phyloP scores from a whole-genome alignment of 1,140 invertebrate species.

The Centruroides sculpturatus region DNA sequence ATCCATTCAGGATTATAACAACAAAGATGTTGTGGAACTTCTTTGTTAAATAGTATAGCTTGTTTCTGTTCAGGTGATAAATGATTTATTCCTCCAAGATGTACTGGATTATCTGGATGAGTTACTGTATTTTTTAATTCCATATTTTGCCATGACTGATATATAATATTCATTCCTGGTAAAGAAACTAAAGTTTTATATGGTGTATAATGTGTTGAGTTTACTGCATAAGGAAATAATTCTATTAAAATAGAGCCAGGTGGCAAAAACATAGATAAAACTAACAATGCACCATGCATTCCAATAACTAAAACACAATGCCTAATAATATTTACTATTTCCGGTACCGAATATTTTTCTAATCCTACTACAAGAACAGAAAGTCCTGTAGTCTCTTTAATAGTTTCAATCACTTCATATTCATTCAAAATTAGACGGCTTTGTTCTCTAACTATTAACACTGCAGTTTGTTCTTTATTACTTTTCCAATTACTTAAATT shows the following conservation, averaged over 20 bases:
- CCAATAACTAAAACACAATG: conserved; percentile 23
- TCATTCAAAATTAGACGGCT: conserved; percentile 38
- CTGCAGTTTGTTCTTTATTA: conserved; percentile 2
- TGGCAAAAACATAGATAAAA: conserved; percentile 25
- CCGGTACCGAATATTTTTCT: conserved; percentile 22
- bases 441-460: conserved; percentile 30
- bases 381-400: conserved; percentile 21
- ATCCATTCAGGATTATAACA: conserved; percentile 37
- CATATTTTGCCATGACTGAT: conserved; percentile 32
- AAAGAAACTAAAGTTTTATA: conserved; percentile 31
- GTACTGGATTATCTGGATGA: conserved; percentile 27
- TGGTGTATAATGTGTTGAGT: conserved; percentile 32
- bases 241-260: conserved; percentile 23
- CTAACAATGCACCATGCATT: conserved; percentile 30
- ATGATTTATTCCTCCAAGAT: conserved; percentile 31
- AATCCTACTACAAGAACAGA: conserved; percentile 24
- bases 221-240: conserved; percentile 31
- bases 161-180: conserved; percentile 25
- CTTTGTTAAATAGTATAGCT: conserved; percentile 24
- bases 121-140: conserved; percentile 24
- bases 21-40: conserved; percentile 32
- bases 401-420: conserved; percentile 23
- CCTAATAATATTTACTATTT: conserved; percentile 26
- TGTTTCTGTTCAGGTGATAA: conserved; percentile 24
- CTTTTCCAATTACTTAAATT: not conserved